Conservation (phyloP, 1,140 invertebrate species). For the Subanguina moxae region DNA sequence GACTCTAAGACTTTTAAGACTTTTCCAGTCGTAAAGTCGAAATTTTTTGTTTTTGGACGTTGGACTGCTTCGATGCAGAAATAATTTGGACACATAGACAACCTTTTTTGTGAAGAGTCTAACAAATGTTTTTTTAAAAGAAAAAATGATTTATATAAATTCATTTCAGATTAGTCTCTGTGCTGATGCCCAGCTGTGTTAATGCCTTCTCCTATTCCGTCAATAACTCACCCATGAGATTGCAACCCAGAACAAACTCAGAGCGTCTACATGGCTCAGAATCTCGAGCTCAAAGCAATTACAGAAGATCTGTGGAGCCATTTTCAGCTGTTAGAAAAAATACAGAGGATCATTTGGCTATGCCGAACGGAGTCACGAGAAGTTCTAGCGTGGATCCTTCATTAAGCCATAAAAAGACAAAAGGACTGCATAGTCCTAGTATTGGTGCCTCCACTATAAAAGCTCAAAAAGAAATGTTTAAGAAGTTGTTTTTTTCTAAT, state of each 20-base stretch:
- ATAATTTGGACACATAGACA: no score
- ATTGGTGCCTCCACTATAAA: background rate
- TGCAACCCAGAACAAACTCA: no score
- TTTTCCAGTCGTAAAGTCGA: no score
- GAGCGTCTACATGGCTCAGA: background rate
- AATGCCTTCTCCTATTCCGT: background rate
- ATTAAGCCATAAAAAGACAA: background rate
- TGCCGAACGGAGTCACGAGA: background rate
- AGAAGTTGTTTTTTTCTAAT: background rate
- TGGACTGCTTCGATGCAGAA: no score
- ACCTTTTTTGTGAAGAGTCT: no score
- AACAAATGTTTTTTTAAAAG: no score
- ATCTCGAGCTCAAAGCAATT: background rate
- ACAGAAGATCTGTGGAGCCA: background rate
- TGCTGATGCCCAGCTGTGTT: background rate
- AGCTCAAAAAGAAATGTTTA: constrained; percentile 1
- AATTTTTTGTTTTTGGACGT: no score
- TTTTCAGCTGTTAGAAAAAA: no score
- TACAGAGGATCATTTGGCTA: no score
- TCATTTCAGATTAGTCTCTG: background rate
- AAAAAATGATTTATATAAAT: no score
- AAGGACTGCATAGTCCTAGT: background rate
- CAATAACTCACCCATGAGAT: no score
- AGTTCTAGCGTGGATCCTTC: background rate
- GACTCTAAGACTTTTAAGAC: no score